Base-by-base conservation (phyloP, 1,140 invertebrate species). In the Epicauta chinensis region DNA sequence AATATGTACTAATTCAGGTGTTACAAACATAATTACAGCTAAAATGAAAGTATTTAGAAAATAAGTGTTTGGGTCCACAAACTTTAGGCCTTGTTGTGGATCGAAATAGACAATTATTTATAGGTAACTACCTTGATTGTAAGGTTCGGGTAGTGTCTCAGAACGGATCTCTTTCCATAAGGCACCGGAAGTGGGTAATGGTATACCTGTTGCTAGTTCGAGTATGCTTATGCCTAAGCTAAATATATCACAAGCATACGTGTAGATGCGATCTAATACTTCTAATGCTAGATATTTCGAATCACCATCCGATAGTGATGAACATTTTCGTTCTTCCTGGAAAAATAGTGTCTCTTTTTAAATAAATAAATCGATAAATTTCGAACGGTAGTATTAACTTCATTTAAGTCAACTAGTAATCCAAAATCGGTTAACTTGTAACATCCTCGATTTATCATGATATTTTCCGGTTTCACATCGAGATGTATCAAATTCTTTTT, bases 371-470 rank as follows among this genome's bases (percentile, higher is more conserved):
- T 6, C 16, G 3, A 43, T 14, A 16, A 38, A 36, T 3, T 47
- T 17, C 15, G 2, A 14, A 11, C 6, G n/a, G 16, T n/a, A 16
- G 23, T 23, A 30, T 32, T 53, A 69, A 82, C 78, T 67, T 77
- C 77, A 46, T 76, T 73, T 9, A 85, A 60, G 64, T 86, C 81
- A 13, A 83, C 64, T n/a, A 86, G 76, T 10, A 89, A 67, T 10
- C 86, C 86, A 72, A 89, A 87, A 69, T 89, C 86, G 23, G 82
- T 83, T 16, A 89, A 67, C 65, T 89, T 88, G 62, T 81, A 87
- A 52, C 51, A 73, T 51, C 73, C 80, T 70, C 74, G 75, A 32
- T 78, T 75, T 31, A 78, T 71, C 55, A 87, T 78, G 39, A 89
- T 86, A 70, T 89, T 89, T 16, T 84, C 85, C 45, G 85, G 79